Base-by-base conservation (phyloP, 2,888 invertebrate genomes). In the Ryuthela nishihirai region DNA sequence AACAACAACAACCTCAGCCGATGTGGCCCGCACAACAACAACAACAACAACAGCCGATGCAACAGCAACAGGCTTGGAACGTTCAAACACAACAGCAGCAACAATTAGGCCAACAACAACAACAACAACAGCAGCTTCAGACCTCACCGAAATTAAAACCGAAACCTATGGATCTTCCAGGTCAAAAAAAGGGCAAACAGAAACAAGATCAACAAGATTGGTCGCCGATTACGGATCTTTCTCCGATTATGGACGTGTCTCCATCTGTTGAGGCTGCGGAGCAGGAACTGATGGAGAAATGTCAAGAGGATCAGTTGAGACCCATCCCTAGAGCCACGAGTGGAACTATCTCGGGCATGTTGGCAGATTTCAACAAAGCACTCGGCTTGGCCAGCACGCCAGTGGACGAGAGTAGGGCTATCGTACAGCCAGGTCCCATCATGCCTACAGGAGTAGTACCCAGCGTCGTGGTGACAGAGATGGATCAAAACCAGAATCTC, bases 211-310 rank as follows among this genome's bases (percentile, higher is more conserved):
- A 61, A 12, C 65, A 66, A 45, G 64, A 65, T 65, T 76, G 76
- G 76, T 75, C 75, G 1, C 76, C 76, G 3, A 72, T 74, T 6
- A 67, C 75, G 73, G 76, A 77, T 50, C 69, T 77, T 4, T 76
- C 76, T 3, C 76, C 76, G 3, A 77, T 77, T 34, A 52, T 75
- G 41, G 76, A 76, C 65, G 76, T 75, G 4, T 75, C 76, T 1
- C 76, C 76, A 1, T 74, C 75, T 0, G 65, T 75, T 32, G 75
- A 76, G 61, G 72, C 73, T 36, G 74, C 74, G 3, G 76, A 75
- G 60, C 68, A 69, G 43, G 65, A 66, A 42, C 55, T 63, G 36
- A 63, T 67, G 63, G 64, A 67, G 44, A 54, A 55, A 74, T 76
- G 54, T 43, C 54, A 54, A 35, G 45, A 46, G 44, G 47, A 41